phyloP scores from a whole-genome alignment of 37 sponge, comb jelly and placozoan species.

The Mnemiopsis leidyi region DNA sequence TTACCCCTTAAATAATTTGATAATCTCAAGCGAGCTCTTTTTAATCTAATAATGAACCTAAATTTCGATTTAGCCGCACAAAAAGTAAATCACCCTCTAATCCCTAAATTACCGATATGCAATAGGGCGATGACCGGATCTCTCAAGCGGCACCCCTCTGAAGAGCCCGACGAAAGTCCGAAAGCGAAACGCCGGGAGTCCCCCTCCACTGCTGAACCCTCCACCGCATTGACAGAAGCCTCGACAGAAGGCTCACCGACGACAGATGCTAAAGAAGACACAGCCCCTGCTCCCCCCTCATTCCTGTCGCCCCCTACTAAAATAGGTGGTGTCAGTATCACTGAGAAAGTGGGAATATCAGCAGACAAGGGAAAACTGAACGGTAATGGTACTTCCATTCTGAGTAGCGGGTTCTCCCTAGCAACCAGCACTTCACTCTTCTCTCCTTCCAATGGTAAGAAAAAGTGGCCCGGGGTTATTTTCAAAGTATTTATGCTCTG shows the following conservation, averaged over 20 bases:
- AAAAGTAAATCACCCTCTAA: too few species aligned
- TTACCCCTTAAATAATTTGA: too few species aligned
- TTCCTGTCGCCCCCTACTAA: not conserved
- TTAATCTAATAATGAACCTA: not conserved
- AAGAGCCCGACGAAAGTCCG: constrained; percentile 32
- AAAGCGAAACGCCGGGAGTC: not conserved
- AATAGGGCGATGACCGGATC: constrained; percentile 32
- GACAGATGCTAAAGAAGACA: not conserved
- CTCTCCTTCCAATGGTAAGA: not conserved
- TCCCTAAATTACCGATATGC: too few species aligned
- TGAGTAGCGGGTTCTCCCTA: constrained; percentile 21
- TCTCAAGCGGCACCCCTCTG: constrained; percentile 49
- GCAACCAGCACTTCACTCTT: not conserved
- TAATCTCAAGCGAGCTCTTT: too few species aligned
- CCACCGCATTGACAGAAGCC: not conserved
- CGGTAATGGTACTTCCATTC: not conserved
- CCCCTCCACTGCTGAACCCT: not conserved
- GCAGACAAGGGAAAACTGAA: not conserved
- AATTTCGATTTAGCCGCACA: too few species aligned
- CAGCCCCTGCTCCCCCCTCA: not conserved
- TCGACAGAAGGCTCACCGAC: not conserved
- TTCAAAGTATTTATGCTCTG: too few species aligned
- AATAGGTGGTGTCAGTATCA: not conserved
- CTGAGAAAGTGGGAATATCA: not conserved
- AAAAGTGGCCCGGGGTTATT: too few species aligned